These are phyloP conservation scores for Scaptomyza polygonia DNA, from an alignment of 2,888 invertebrate species.

Conservation along the genomic window DNA sequence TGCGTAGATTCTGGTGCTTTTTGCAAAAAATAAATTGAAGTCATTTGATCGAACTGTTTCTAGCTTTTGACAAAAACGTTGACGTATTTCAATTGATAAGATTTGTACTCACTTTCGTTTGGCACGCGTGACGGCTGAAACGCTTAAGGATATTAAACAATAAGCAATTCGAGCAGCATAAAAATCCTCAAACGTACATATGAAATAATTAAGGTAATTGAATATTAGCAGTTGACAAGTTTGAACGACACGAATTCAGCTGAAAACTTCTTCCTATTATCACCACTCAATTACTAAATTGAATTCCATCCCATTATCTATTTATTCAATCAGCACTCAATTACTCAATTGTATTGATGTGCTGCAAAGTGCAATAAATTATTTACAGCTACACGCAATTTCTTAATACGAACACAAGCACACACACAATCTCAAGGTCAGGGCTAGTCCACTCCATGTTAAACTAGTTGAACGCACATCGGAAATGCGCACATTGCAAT, in stretches of 20 bases:
- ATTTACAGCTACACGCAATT: slow-evolving; percentile 47
- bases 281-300: slow-evolving; percentile 19
- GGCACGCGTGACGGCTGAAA: slow-evolving; percentile 25
- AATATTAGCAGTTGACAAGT: slow-evolving; percentile 26
- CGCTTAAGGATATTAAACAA: slow-evolving; percentile 6
- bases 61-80: slow-evolving; percentile 42
- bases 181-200: neutral
- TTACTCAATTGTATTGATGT: slow-evolving; percentile 31
- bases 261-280: neutral
- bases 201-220: slow-evolving; percentile 3
- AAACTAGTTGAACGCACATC: slow-evolving; percentile 17
- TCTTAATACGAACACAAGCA: slow-evolving; percentile 14
- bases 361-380: slow-evolving; percentile 39
- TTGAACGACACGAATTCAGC: slow-evolving; percentile 46
- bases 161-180: slow-evolving; percentile 13
- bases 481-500: slow-evolving; percentile 34
- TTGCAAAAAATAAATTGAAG: slow-evolving; percentile 5
- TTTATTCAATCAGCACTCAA: slow-evolving; percentile 21
- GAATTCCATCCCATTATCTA: slow-evolving; percentile 32
- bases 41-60: slow-evolving; percentile 44
- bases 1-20: slow-evolving; percentile 1
- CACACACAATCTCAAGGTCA: slow-evolving; percentile 33
- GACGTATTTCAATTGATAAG: slow-evolving; percentile 59
- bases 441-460: slow-evolving; percentile 22
- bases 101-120: slow-evolving; percentile 39